Evolutionary conservation across 2,888 invertebrate species (phyloP).

Genomic region (Sminthurinus aureus): DNA sequence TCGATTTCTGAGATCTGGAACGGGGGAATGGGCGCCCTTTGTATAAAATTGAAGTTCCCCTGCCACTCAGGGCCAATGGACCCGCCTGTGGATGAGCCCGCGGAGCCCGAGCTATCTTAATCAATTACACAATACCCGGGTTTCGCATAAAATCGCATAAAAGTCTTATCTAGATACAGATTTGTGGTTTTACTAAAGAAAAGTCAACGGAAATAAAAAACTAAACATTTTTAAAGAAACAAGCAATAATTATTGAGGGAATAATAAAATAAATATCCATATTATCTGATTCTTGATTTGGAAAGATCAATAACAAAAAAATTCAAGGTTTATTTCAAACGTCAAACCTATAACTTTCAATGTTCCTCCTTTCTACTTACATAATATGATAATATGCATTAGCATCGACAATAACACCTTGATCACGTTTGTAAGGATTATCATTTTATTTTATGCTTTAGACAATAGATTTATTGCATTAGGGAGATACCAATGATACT

Average conservation of each 20-base stretch:
- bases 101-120: constrained; percentile 70
- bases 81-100: constrained; percentile 42
- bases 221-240: background rate
- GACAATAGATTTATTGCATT: background rate
- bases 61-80: constrained; percentile 60
- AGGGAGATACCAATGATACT: background rate
- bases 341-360: no score
- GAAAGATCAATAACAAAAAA: no score
- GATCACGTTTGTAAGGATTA: no score
- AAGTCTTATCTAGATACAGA: background rate
- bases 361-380: background rate
- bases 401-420: no score
- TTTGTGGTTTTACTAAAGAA: background rate
- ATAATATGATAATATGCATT: no score
- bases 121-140: constrained; percentile 63
- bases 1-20: constrained; percentile 59
- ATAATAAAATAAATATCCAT: no score
- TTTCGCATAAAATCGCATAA: constrained; percentile 49
- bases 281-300: no score
- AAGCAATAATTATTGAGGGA: background rate
- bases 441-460: background rate
- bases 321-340: no score
- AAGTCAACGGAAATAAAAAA: background rate
- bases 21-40: constrained; percentile 58
- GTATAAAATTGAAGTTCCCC: constrained; percentile 59